These are phyloP conservation scores for Acleris holmiana DNA, from an alignment of 2,888 invertebrate genomes.

Conservation along the genomic window DNA sequence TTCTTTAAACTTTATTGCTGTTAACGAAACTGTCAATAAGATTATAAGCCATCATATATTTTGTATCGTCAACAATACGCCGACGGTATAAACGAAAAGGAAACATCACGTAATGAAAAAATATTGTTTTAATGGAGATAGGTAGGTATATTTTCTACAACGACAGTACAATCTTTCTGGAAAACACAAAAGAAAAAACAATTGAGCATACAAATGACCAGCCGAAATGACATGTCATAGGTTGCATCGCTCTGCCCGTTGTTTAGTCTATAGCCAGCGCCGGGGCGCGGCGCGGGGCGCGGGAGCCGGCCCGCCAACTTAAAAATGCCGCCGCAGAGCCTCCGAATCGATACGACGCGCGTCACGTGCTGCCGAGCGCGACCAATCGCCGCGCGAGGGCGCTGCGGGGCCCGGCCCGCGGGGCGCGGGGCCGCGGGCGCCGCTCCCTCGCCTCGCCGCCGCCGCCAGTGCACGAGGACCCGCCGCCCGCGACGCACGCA, in stretches of 20 bases:
- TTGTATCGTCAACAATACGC: too few relatives aligned
- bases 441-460: constrained; percentile 48
- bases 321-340: constrained; percentile 92
- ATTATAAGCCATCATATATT: too few relatives aligned
- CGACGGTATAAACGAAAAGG: too few relatives aligned
- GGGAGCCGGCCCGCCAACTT: constrained; percentile 85
- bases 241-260: constrained; percentile 36
- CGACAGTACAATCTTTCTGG: too few relatives aligned
- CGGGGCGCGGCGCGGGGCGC: constrained; percentile 72
- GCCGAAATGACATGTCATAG: neutral
- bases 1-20: too few relatives aligned
- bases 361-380: constrained; percentile 86
- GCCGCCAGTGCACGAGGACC: constrained; percentile 75
- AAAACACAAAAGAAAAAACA: too few relatives aligned
- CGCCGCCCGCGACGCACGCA: constrained; percentile 59
- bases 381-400: constrained; percentile 75
- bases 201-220: too few relatives aligned
- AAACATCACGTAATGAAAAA: too few relatives aligned
- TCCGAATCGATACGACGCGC: constrained; percentile 90
- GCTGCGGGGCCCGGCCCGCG: constrained; percentile 59
- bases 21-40: too few relatives aligned
- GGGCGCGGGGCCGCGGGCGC: constrained; percentile 52
- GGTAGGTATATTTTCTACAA: too few relatives aligned
- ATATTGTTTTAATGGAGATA: too few relatives aligned
- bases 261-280: constrained; percentile 61